Evolutionary conservation across 2,888 invertebrate species (phyloP).

Genomic region (Dasypolia templi): DNA sequence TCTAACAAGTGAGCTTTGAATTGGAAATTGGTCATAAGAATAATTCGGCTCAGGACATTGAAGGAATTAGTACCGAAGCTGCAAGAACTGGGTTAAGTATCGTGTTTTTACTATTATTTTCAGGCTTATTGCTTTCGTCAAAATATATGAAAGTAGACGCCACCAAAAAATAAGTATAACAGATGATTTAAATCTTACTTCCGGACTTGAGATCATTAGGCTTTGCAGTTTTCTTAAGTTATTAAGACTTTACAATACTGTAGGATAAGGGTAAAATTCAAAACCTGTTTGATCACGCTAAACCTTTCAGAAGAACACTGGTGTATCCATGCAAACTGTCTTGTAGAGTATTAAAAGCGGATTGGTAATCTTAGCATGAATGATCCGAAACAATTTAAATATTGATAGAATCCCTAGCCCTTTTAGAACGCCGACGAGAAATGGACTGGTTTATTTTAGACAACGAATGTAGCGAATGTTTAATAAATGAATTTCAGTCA

Average conservation of each 20-base stretch:
- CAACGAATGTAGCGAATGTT: neutral
- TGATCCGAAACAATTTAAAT: slow-evolving; percentile 50
- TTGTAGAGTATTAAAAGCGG: slow-evolving; percentile 34
- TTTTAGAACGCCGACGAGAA: slow-evolving; percentile 12
- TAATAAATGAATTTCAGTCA: neutral
- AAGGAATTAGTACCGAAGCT: slow-evolving; percentile 1
- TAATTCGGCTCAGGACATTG: neutral
- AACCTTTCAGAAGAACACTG: slow-evolving; percentile 12
- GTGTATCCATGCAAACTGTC: neutral
- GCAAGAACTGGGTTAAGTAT: slow-evolving; percentile 34
- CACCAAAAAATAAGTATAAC: neutral
- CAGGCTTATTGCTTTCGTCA: slow-evolving; percentile 19
- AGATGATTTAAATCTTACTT: neutral
- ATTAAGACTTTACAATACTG: neutral
- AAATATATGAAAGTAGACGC: slow-evolving; percentile 10
- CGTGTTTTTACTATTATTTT: slow-evolving; percentile 32
- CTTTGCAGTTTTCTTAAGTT: neutral
- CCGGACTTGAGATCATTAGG: neutral
- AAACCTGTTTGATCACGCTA: slow-evolving; percentile 16
- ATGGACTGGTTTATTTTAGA: slow-evolving; percentile 17
- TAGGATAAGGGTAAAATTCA: neutral
- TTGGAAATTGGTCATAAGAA: slow-evolving; percentile 25
- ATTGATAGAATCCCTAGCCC: slow-evolving; percentile 39
- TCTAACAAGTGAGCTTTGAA: slow-evolving; percentile 51
- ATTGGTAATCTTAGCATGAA: slow-evolving; percentile 32